phyloP scores from a whole-genome alignment of 53 echinoderm and acorn worm genomes.

The Apostichopus leukothele region DNA sequence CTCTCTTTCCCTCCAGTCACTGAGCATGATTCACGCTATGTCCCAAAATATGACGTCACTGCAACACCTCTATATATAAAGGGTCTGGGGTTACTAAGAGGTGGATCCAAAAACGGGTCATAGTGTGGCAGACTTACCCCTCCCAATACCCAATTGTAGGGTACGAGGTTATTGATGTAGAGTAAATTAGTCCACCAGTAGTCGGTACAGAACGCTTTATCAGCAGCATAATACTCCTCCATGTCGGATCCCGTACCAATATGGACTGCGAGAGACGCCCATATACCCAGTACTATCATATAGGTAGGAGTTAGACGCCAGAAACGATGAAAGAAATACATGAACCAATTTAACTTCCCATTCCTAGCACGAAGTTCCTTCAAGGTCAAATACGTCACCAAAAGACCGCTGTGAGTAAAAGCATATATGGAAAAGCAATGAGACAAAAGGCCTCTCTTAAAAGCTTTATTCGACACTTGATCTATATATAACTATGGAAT shows the following conservation, averaged over 20 bases:
- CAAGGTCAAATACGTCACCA: constrained; percentile 63
- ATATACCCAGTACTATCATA: constrained; percentile 56
- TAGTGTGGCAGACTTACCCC: too few relatives aligned
- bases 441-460: too few relatives aligned
- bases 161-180: constrained; percentile 69
- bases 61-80: too few relatives aligned
- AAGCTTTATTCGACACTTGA: too few relatives aligned
- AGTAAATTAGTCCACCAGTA: constrained; percentile 71
- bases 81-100: too few relatives aligned
- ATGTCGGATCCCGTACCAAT: constrained; percentile 49
- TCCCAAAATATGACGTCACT: too few relatives aligned
- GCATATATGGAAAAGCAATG: too few relatives aligned
- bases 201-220: constrained; percentile 4
- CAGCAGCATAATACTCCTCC: not conserved
- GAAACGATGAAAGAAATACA: constrained; percentile 76
- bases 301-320: constrained; percentile 74
- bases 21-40: too few relatives aligned
- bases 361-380: constrained; percentile 37
- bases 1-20: too few relatives aligned
- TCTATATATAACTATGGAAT: too few relatives aligned
- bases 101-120: too few relatives aligned
- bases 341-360: constrained; percentile 56
- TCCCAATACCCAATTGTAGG: constrained; percentile 41
- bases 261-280: constrained; percentile 27
- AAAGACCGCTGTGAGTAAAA: constrained; percentile 51